These are phyloP conservation scores for Phrynocephalus forsythii DNA, from an alignment of 2,797 vertebrate genomes.

Conservation along the genomic window DNA sequence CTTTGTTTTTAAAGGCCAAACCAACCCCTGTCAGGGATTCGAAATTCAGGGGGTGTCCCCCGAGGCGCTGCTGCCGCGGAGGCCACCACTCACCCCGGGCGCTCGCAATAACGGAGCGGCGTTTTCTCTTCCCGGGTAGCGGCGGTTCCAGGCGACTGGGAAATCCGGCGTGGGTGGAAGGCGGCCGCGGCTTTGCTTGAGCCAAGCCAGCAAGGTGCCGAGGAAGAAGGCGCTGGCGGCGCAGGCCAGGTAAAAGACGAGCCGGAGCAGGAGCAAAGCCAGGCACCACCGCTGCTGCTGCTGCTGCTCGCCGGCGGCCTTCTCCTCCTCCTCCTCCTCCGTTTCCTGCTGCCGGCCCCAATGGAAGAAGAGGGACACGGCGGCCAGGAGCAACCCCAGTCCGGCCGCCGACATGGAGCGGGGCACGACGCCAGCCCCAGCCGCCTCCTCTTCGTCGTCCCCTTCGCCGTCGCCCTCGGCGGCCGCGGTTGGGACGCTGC, in stretches of 20 bases:
- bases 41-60: background rate
- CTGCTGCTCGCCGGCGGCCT: constrained; percentile 33
- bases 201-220: constrained; percentile 59
- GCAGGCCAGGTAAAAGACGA: constrained; percentile 71
- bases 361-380: constrained; percentile 51
- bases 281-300: constrained; percentile 25
- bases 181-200: constrained; percentile 36
- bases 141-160: constrained; percentile 39
- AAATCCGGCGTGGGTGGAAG: constrained; percentile 59
- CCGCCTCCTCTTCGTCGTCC: constrained; percentile 29
- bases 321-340: constrained; percentile 20
- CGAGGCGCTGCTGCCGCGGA: background rate
- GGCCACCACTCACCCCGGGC: constrained; percentile 52
- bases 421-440: constrained; percentile 44
- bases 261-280: constrained; percentile 65
- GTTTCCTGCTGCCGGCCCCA: constrained; percentile 60
- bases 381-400: constrained; percentile 53
- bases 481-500: constrained; percentile 39
- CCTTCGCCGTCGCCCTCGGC: constrained; percentile 29
- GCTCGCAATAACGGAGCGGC: constrained; percentile 34
- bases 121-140: constrained; percentile 30
- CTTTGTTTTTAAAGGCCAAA: no score
- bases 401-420: constrained; percentile 61
- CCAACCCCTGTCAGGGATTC: background rate
- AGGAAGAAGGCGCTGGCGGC: constrained; percentile 66